phyloP scores from a whole-genome alignment of 92 coral and sea anemone species.

The Muricea muricata region DNA sequence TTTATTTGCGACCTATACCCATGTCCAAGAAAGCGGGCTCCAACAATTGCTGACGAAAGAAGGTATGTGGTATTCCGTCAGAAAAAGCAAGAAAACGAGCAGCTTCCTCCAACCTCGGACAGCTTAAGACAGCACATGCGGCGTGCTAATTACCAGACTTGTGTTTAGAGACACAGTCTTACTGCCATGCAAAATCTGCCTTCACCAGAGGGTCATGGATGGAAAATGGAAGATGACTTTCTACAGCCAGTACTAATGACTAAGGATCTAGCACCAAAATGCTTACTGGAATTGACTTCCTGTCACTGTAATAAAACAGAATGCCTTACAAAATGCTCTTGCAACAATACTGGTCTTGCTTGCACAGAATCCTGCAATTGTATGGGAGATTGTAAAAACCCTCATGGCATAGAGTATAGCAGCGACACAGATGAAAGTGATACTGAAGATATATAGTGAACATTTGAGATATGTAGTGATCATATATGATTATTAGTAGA shows the following conservation, averaged over 20 bases:
- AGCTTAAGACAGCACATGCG: conserved; percentile 35
- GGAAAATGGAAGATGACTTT: conserved; percentile 53
- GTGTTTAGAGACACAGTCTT: conserved; percentile 64
- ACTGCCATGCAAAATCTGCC: conserved; percentile 63
- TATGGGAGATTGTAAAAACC: conserved; percentile 33
- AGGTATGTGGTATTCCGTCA: too few species aligned
- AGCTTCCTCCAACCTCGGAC: too few species aligned
- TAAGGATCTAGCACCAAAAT: conserved; percentile 66
- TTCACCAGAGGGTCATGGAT: conserved; percentile 64
- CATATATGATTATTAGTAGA: too few species aligned
- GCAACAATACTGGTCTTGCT: conserved; percentile 46
- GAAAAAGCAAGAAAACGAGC: too few species aligned
- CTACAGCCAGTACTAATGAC: conserved; percentile 49
- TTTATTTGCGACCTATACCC: too few species aligned
- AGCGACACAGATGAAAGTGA: neutral
- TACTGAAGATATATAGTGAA: too few species aligned
- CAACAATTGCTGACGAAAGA: conserved; percentile 20
- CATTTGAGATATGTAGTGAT: too few species aligned
- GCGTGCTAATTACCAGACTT: conserved; percentile 30
- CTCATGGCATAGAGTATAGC: neutral
- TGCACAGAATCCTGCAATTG: conserved; percentile 54
- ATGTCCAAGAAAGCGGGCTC: conserved; percentile 52
- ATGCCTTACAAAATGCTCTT: conserved; percentile 49
- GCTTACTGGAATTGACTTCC: conserved; percentile 66
- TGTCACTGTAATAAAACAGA: conserved; percentile 55